phyloP scores from a whole-genome alignment of 1,140 invertebrate species.

The Augochlora pura region DNA sequence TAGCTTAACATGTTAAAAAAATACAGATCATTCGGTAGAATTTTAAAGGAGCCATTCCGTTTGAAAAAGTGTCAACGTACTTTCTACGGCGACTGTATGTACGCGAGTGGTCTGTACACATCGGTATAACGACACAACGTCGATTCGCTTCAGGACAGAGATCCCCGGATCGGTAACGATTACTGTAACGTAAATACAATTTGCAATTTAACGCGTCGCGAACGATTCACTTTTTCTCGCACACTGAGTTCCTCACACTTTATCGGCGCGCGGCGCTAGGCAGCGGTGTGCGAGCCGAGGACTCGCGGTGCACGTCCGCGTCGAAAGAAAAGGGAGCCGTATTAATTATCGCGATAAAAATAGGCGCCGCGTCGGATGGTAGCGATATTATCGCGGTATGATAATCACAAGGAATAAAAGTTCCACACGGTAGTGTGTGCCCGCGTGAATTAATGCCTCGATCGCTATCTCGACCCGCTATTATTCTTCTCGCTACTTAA shows the following conservation, averaged over 20 bases:
- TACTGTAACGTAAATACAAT: not conserved
- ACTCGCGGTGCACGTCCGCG: too few relatives aligned
- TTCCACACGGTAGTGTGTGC: slow-evolving; percentile 14
- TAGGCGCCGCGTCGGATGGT: not conserved
- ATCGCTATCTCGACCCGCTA: slow-evolving; percentile 6
- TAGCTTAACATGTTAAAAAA: too few relatives aligned
- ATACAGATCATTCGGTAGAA: too few relatives aligned
- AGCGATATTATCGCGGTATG: not conserved
- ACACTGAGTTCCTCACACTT: not conserved
- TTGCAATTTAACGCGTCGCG: not conserved
- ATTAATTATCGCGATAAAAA: slow-evolving; percentile 11
- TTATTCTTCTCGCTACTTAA: slow-evolving; percentile 48
- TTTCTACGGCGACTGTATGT: too few relatives aligned
- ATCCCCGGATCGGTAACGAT: too few relatives aligned
- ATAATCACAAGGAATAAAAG: slow-evolving; percentile 24
- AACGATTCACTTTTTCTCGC: not conserved
- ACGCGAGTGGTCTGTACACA: too few relatives aligned
- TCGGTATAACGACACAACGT: too few relatives aligned
- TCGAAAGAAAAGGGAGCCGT: not conserved
- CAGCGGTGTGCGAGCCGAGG: too few relatives aligned
- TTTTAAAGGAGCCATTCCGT: too few relatives aligned
- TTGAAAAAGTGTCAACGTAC: too few relatives aligned
- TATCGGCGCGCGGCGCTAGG: too few relatives aligned
- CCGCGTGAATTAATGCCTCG: slow-evolving; percentile 35
- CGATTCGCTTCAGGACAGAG: too few relatives aligned